Conservation (phyloP, 2,113 vertebrate species). For the Nannobrachium achirus region DNA sequence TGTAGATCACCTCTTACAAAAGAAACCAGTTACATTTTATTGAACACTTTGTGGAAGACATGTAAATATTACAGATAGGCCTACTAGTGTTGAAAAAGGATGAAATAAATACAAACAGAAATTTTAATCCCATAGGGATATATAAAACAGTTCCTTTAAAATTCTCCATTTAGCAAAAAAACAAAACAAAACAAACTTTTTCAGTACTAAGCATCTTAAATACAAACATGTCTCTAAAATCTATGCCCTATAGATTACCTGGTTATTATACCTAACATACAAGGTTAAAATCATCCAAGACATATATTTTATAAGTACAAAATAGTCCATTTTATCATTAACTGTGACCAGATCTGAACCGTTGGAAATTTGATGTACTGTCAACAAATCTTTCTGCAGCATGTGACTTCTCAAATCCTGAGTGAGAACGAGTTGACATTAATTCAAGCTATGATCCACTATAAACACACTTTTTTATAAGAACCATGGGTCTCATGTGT, state of each 20-base stretch:
- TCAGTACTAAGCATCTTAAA: constrained; percentile 88
- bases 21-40: constrained; percentile 91
- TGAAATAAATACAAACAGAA: constrained; percentile 84
- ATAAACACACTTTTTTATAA: constrained; percentile 85
- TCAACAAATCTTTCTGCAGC: constrained; percentile 81
- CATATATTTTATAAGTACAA: constrained; percentile 70
- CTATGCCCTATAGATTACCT: constrained; percentile 83
- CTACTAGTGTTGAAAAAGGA: constrained; percentile 87
- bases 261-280: constrained; percentile 81
- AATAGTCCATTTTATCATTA: constrained; percentile 72
- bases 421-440: constrained; percentile 81
- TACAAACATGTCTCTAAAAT: constrained; percentile 92
- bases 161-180: constrained; percentile 85
- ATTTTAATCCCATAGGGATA: constrained; percentile 98
- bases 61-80: constrained; percentile 88
- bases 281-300: constrained; percentile 79
- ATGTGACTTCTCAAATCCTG: constrained; percentile 85
- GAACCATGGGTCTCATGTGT: constrained; percentile 93
- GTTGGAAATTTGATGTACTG: constrained; percentile 70
- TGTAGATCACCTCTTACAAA: constrained; percentile 78
- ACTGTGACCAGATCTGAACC: constrained; percentile 68
- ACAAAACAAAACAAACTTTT: constrained; percentile 78
- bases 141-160: constrained; percentile 89
- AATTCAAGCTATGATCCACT: constrained; percentile 74
- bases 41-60: constrained; percentile 86